Evolutionary conservation across 2,113 vertebrate species (phyloP).

Genomic region (Chauna torquata): DNA sequence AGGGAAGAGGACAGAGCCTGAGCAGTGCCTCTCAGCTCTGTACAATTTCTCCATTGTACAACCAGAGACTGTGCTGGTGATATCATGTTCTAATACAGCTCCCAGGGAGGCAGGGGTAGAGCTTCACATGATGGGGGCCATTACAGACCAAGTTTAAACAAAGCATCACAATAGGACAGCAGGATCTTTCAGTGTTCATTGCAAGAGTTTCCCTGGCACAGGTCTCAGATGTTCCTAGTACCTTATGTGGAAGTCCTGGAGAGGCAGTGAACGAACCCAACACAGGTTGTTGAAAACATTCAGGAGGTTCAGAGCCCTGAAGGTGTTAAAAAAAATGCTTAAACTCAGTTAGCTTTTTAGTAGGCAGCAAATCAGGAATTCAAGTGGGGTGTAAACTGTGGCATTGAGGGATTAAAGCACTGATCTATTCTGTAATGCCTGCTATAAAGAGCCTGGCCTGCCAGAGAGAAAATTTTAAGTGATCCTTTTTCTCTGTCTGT

Average conservation of each 20-base stretch:
- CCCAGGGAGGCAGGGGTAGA: not conserved
- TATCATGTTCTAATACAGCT: not conserved
- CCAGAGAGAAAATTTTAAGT: not conserved
- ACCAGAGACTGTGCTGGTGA: not conserved
- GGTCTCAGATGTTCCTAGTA: not conserved
- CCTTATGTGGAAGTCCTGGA: not conserved
- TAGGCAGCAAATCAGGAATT: not conserved
- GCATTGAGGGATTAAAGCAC: not conserved
- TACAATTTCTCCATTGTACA: not conserved
- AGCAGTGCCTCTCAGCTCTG: not conserved
- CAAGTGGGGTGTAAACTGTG: not conserved
- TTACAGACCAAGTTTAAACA: not conserved
- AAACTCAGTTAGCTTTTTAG: not conserved
- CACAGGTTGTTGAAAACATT: not conserved
- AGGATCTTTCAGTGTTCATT: not conserved
- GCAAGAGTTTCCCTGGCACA: not conserved
- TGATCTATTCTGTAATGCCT: not conserved
- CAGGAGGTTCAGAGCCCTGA: not conserved
- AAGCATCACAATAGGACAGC: not conserved
- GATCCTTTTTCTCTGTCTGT: not conserved
- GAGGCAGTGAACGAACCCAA: not conserved
- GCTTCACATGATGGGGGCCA: not conserved
- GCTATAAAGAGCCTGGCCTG: not conserved
- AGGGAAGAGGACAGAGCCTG: not conserved
- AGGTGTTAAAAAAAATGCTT: not conserved